These are phyloP conservation scores for Drosophila carrolli DNA, from an alignment of 1,140 invertebrate species.

Conservation along the genomic window DNA sequence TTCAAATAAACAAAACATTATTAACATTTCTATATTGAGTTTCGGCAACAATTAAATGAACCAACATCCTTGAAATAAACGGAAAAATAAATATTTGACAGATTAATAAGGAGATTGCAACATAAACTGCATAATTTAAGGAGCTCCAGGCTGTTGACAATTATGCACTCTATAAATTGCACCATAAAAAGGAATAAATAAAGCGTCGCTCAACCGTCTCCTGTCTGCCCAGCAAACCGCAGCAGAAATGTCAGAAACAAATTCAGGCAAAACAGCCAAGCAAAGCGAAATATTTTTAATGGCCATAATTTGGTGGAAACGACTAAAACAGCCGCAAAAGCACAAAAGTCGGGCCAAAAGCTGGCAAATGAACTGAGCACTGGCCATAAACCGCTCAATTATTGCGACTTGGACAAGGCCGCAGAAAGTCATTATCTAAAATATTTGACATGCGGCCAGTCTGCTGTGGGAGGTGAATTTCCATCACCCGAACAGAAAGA, in stretches of 20 bases:
- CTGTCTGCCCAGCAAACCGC: conserved; percentile 38
- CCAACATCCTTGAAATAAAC: background rate
- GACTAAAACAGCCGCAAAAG: conserved; percentile 47
- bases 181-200: conserved; percentile 26
- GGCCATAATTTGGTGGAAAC: conserved; percentile 60
- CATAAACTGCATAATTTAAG: conserved; percentile 25
- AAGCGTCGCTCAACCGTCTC: conserved; percentile 9
- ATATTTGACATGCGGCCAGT: conserved; percentile 72
- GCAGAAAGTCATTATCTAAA: conserved; percentile 77
- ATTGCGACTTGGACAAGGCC: conserved; percentile 51
- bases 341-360: conserved; percentile 24
- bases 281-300: conserved; percentile 61
- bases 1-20: no score
- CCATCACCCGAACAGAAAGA: conserved; percentile 25
- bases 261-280: conserved; percentile 43
- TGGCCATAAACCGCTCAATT: conserved; percentile 74
- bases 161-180: conserved; percentile 26
- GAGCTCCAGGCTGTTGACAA: conserved; percentile 11
- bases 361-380: conserved; percentile 61
- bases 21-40: no score
- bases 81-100: background rate
- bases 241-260: conserved; percentile 53
- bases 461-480: conserved; percentile 15
- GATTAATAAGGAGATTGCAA: background rate
- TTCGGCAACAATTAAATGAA: no score